Evolutionary conservation across 2,888 invertebrate species (phyloP).

Genomic region (Torymus auratus): DNA sequence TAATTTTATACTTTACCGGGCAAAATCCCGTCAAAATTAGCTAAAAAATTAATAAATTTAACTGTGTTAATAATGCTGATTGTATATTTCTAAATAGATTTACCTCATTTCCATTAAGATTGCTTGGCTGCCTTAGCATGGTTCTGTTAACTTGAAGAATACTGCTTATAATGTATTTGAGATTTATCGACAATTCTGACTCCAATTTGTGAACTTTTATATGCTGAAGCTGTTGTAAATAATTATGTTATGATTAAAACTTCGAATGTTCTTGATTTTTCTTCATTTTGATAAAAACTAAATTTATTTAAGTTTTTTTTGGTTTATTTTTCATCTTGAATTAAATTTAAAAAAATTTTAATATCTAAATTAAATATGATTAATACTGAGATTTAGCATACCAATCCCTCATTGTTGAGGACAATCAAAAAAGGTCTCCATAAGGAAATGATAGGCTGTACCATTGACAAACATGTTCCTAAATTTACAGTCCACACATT

Average conservation of each 20-base stretch:
- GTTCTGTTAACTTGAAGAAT: constrained; percentile 10
- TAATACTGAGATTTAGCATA: not conserved
- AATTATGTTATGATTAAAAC: not conserved
- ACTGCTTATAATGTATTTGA: not conserved
- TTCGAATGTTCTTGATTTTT: no score
- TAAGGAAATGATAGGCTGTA: not conserved
- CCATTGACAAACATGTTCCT: not conserved
- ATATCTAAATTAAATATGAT: no score
- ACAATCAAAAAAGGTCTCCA: not conserved
- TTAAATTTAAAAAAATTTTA: no score
- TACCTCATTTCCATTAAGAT: not conserved
- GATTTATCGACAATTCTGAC: not conserved
- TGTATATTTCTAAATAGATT: not conserved
- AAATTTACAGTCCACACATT: not conserved
- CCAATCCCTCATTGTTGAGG: constrained; percentile 1
- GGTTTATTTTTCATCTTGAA: no score
- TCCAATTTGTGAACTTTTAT: constrained; percentile 6
- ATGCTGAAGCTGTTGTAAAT: constrained; percentile 5
- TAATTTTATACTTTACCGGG: no score
- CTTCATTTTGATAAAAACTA: not conserved
- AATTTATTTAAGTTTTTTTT: no score
- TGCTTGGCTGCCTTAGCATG: not conserved
- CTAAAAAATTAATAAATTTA: no score
- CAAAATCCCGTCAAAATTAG: no score
- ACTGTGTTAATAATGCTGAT: no score